Base-by-base conservation (phyloP, 2,113 vertebrate species). In the Rhea americana region DNA sequence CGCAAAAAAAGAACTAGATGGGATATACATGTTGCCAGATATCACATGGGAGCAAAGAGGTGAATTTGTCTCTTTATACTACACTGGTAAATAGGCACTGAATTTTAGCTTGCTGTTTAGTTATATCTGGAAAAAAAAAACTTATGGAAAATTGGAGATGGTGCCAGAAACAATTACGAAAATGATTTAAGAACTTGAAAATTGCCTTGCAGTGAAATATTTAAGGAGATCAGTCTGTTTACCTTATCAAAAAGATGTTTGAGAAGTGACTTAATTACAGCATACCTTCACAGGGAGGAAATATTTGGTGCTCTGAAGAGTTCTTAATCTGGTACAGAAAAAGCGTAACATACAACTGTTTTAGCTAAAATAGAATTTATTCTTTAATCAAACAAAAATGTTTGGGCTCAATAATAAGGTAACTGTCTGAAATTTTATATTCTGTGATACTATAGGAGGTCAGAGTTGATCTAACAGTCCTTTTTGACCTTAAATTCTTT, bases 171-270 rank as follows among this genome's bases (percentile, higher is more conserved):
- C 78, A 91, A 92, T 93, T 92, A 94, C 28, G 72, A 71, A 92
- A 80, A 68, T 85, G 81, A 77, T 95, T 85, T 87, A 80, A 95
- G 87, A 96, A 87, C 77, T 90, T 93, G 77, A 80, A 96, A 94
- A 96, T 93, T 92, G 87, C 91, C 59, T 89, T 93, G 48, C 78
- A 70, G 95, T 94, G 71, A 96, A 96, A 96, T 95, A 95, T 94
- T 95, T 94, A 91, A 94, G 72, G 56, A 84, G 84, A 94, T 93
- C 37, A 53, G 55, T 94, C 91, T 96, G 95, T 91, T 93, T 95
- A 93, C 87, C 37, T 86, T 95, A 88, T 91, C 89, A 87, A 91
- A 90, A 95, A 94, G 63, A 82, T 92, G 81, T 74, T 94, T 96
- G 87, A 96, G 87, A 95, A 91, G 78, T 95, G 65, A 89, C 87